phyloP scores from a whole-genome alignment of 2,797 vertebrate species.

The Phoebastria nigripes region DNA sequence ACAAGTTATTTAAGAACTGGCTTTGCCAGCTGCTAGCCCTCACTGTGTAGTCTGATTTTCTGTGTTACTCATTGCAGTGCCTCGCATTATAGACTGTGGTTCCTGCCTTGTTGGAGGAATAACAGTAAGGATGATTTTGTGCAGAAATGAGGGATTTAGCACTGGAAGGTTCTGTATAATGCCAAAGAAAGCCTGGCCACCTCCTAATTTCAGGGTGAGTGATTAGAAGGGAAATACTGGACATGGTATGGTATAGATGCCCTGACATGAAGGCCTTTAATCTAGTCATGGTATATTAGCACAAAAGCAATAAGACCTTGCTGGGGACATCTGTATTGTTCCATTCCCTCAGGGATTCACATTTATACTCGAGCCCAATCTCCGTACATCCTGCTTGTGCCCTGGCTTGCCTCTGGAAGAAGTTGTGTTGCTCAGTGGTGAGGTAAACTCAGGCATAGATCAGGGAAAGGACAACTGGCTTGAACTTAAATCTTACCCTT shows the following conservation, averaged over 20 bases:
- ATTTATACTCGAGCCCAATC: rapidly evolving
- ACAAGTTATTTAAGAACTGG: background rate
- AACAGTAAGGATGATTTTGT: slow-evolving; percentile 78
- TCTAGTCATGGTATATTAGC: background rate
- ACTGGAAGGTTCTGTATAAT: slow-evolving; percentile 85
- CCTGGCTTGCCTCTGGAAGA: background rate
- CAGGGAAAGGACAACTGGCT: background rate
- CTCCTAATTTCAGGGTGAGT: slow-evolving; percentile 81
- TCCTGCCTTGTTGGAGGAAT: slow-evolving; percentile 87
- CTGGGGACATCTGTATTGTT: background rate
- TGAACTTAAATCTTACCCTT: background rate
- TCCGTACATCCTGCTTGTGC: background rate
- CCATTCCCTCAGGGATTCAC: background rate
- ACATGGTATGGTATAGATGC: background rate
- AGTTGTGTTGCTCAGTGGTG: background rate
- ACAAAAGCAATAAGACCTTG: background rate
- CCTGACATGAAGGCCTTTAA: background rate
- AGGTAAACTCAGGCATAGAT: background rate
- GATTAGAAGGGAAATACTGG: background rate
- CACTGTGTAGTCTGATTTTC: background rate
- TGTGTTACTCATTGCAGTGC: slow-evolving; percentile 75
- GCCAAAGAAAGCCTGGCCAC: slow-evolving; percentile 82
- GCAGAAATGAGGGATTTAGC: slow-evolving; percentile 84
- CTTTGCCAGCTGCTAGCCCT: background rate
- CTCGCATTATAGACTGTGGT: slow-evolving; percentile 84